A percentile compares a stretch with the other conserved stretches of the same genome.
Conservation (phyloP, 2,888 invertebrate genomes). For the Ophion ventricosus region DNA sequence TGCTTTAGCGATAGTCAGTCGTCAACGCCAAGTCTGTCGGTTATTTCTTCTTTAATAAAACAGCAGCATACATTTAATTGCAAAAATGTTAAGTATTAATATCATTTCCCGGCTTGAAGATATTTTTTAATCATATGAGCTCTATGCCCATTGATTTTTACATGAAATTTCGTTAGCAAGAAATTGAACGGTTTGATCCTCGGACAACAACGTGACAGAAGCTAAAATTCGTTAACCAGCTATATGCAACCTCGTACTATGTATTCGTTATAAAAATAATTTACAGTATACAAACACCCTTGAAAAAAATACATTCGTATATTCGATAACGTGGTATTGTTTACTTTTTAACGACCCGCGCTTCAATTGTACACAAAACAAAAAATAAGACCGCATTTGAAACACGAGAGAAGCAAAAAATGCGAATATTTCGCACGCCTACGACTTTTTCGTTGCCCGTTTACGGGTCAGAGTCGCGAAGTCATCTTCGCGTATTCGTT, state of each 20-base stretch:
- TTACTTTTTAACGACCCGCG: conserved; percentile 19
- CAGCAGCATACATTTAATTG: no score
- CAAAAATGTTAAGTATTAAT: no score
- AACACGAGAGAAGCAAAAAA: conserved; percentile 1
- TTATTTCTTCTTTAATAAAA: no score
- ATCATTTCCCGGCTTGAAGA: no score
- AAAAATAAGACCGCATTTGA: neutral
- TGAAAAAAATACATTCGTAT: neutral
- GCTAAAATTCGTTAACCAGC: conserved; percentile 15
- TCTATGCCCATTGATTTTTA: no score
- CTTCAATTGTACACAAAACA: neutral
- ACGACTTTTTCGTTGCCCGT: neutral
- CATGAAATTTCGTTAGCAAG: no score
- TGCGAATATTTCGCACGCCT: neutral
- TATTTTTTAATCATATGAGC: no score
- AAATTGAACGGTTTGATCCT: conserved; percentile 36
- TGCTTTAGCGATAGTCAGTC: no score
- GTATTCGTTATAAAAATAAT: conserved; percentile 42
- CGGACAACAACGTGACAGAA: conserved; percentile 9
- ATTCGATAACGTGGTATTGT: neutral
- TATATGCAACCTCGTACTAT: neutral
- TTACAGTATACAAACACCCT: neutral
- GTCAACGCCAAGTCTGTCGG: no score
- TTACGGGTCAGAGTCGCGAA: neutral
- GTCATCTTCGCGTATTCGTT: neutral